phyloP scores from a whole-genome alignment of 2,797 vertebrate genomes.

The Hypotaenidia philippensis region DNA sequence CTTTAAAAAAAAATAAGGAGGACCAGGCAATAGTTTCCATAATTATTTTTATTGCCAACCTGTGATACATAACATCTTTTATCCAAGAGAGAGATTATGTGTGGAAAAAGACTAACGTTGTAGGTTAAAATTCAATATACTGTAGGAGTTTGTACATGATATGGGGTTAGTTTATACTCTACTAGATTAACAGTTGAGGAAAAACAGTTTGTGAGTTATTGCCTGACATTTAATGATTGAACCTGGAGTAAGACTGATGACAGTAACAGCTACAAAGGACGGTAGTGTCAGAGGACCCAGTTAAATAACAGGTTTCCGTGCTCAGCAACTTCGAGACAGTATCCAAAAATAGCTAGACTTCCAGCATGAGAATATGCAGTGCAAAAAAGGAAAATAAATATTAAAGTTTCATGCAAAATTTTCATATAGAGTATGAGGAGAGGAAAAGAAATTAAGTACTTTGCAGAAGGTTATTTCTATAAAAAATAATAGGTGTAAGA shows the following conservation, averaged over 20 bases:
- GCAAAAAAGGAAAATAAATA: background rate
- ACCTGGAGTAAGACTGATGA: background rate
- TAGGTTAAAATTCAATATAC: background rate
- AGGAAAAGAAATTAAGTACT: background rate
- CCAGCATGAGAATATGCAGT: background rate
- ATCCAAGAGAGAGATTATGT: background rate
- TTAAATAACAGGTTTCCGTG: background rate
- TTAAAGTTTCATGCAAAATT: background rate
- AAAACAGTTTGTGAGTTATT: background rate
- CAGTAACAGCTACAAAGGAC: background rate
- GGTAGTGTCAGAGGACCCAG: background rate
- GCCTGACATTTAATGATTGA: background rate
- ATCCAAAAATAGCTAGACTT: background rate
- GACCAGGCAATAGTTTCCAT: background rate
- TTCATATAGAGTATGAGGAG: background rate
- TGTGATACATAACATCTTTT: background rate
- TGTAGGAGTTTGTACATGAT: background rate
- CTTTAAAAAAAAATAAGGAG: background rate
- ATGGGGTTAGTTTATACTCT: background rate
- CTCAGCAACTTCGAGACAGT: background rate
- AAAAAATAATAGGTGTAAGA: background rate
- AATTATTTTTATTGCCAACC: background rate
- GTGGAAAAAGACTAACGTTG: background rate
- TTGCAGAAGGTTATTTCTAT: constrained; percentile 5
- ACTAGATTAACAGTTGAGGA: background rate